Conservation (phyloP, 1,140 invertebrate species). For the Penaeus chinensis region DNA sequence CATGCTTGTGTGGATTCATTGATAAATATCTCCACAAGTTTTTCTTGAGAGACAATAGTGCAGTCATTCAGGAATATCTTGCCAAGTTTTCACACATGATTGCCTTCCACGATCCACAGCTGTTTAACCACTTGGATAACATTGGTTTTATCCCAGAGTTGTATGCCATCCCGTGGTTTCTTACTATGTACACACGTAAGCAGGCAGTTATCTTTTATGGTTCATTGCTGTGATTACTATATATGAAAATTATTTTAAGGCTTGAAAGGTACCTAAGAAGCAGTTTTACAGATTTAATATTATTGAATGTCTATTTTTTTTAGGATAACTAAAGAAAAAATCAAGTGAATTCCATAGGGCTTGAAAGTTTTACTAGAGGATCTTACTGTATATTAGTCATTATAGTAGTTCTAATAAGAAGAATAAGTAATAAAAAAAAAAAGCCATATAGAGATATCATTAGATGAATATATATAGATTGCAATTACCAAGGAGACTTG, state of each 20-base stretch:
- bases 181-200: slow-evolving; percentile 99
- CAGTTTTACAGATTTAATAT: too few species aligned
- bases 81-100: slow-evolving; percentile 96
- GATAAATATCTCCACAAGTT: slow-evolving; percentile 97
- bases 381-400: too few species aligned
- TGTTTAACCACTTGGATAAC: slow-evolving; percentile 90
- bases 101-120: slow-evolving; percentile 92
- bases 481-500: not conserved
- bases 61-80: slow-evolving; percentile 97
- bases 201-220: slow-evolving; percentile 64
- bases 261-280: too few species aligned
- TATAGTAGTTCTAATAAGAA: too few species aligned
- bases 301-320: too few species aligned
- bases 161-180: slow-evolving; percentile 99
- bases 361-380: too few species aligned
- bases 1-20: slow-evolving; percentile 93
- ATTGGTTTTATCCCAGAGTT: slow-evolving; percentile 98
- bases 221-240: not conserved
- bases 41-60: slow-evolving; percentile 98
- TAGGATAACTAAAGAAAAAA: too few species aligned
- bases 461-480: not conserved
- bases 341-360: too few species aligned
- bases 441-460: not conserved
- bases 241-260: not conserved
- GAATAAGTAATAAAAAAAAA: not conserved